Percentiles rank a stretch among this genome's conserved stretches.
phyloP scores from a whole-genome alignment of 64 coral and sea anemone species.

The Pachyseris speciosa region DNA sequence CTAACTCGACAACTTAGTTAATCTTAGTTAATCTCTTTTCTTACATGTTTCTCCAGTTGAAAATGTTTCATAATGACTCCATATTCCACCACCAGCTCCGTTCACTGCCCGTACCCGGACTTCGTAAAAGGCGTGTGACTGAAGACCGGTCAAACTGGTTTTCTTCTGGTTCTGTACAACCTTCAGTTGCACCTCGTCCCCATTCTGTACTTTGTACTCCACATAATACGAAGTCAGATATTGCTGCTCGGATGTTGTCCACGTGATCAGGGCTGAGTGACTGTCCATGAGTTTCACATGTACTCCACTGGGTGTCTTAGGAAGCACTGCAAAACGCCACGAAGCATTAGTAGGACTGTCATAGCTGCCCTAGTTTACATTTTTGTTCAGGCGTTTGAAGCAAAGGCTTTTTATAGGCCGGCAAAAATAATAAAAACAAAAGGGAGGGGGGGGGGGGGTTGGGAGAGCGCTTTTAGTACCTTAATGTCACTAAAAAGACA shows the following conservation, averaged over 20 bases:
- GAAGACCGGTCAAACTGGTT: constrained; percentile 21
- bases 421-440: no score
- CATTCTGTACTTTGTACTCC: constrained; percentile 9
- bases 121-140: constrained; percentile 17
- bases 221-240: constrained; percentile 2
- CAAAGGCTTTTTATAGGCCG: no score
- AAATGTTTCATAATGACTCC: constrained; percentile 14
- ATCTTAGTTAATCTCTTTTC: neutral
- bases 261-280: constrained; percentile 14
- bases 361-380: no score
- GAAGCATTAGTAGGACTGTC: neutral
- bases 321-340: neutral
- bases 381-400: no score
- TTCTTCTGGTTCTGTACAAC: constrained; percentile 25
- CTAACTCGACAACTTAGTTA: no score
- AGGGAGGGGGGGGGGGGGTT: no score
- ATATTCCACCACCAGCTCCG: constrained; percentile 15
- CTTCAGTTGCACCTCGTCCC: neutral
- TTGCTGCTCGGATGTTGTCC: neutral
- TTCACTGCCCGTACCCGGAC: constrained; percentile 20
- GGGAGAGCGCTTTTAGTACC: no score
- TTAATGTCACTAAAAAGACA: neutral
- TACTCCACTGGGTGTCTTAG: neutral
- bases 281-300: constrained; percentile 15
- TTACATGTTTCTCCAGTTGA: constrained; percentile 46